A percentile compares a stretch with the other conserved stretches of the same genome.
Conservation (phyloP, 2,888 invertebrate genomes). For the Herminia tarsipennalis region DNA sequence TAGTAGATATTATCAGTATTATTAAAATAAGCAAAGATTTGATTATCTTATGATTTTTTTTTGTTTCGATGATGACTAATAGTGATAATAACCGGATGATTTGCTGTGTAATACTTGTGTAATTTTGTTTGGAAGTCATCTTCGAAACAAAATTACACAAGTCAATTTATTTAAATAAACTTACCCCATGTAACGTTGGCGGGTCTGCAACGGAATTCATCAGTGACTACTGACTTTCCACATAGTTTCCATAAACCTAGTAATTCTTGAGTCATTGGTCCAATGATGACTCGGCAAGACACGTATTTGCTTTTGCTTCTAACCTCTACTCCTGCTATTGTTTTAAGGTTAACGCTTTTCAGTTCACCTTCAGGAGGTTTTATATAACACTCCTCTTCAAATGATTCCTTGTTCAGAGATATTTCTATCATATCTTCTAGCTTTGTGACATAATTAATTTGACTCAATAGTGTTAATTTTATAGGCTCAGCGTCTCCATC, state of each 20-base stretch:
- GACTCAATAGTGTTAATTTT: not conserved
- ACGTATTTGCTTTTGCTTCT: conserved; percentile 29
- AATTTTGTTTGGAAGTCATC: no score
- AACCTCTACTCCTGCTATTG: conserved; percentile 14
- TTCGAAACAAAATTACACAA: no score
- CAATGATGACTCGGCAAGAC: conserved; percentile 40
- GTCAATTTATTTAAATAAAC: conserved; percentile 12
- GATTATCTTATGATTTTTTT: no score
- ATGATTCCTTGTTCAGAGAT: conserved; percentile 25
- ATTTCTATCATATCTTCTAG: conserved; percentile 19
- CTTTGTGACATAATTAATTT: conserved; percentile 19
- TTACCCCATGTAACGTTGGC: conserved; percentile 32
- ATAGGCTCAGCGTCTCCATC: no score
- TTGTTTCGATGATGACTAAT: no score
- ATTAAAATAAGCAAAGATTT: no score
- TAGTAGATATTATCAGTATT: no score
- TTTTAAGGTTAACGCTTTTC: not conserved
- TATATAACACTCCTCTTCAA: conserved; percentile 29
- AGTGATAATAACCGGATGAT: no score
- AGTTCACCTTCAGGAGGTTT: conserved; percentile 14
- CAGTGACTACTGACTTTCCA: conserved; percentile 12
- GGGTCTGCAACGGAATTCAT: conserved; percentile 28
- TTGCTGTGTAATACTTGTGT: no score
- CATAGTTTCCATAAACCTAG: conserved; percentile 37
- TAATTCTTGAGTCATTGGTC: conserved; percentile 30